phyloP scores from a whole-genome alignment of 2,797 vertebrate genomes.

The Danio jaintianensis region DNA sequence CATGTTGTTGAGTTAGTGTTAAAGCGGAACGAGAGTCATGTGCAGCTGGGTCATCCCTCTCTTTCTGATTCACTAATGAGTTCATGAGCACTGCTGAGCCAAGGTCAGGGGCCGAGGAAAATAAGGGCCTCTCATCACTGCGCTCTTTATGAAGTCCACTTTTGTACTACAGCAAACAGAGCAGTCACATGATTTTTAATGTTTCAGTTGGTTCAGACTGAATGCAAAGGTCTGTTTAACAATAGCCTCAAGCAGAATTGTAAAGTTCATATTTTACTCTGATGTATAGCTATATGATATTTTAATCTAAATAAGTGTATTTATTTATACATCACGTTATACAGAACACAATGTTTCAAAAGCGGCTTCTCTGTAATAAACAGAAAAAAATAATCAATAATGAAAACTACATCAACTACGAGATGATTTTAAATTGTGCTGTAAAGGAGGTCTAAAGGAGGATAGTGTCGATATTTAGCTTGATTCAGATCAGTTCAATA shows the following conservation, averaged over 20 bases:
- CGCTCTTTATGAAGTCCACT: conserved; percentile 16
- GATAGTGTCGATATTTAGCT: too few species aligned
- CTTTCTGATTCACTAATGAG: conserved; percentile 39
- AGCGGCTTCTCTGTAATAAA: too few species aligned
- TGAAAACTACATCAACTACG: too few species aligned
- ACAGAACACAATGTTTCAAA: too few species aligned
- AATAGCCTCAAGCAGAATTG: conserved; percentile 14
- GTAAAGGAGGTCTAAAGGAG: too few species aligned
- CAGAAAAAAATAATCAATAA: too few species aligned
- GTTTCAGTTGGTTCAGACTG: background rate
- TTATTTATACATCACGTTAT: too few species aligned
- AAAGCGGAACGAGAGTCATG: conserved; percentile 19
- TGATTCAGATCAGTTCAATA: too few species aligned
- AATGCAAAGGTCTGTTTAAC: conserved; percentile 17
- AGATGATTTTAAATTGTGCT: too few species aligned
- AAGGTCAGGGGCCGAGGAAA: conserved; percentile 34
- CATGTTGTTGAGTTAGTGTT: conserved; percentile 28
- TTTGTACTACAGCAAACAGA: conserved; percentile 29
- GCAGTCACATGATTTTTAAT: conserved; percentile 35
- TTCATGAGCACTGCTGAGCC: conserved; percentile 10
- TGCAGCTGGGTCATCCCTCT: conserved; percentile 36
- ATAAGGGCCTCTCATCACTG: conserved; percentile 42
- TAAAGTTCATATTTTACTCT: background rate
- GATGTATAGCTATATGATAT: background rate
- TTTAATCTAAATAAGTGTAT: background rate